A percentile compares a stretch with the other conserved stretches of the same genome.
Conservation (phyloP, 2,113 vertebrate species). For the Hippocampus comes region DNA sequence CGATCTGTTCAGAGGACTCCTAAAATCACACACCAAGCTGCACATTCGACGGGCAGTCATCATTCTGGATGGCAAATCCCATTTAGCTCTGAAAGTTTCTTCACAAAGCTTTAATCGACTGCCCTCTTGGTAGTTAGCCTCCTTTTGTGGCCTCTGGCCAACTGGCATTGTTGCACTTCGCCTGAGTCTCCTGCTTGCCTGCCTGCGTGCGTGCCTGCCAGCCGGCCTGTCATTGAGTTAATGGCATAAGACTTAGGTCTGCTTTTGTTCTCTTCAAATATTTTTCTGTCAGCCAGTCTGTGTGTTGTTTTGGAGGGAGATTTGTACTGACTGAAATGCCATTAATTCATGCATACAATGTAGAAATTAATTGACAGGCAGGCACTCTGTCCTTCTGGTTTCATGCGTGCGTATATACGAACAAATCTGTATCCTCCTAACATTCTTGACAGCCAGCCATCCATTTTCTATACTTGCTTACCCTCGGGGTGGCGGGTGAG, state of each 20-base stretch:
- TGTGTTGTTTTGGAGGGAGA: constrained; percentile 23
- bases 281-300: constrained; percentile 44
- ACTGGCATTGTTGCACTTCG: constrained; percentile 15
- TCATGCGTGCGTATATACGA: no score
- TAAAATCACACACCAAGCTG: constrained; percentile 17
- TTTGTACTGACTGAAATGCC: constrained; percentile 14
- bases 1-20: not conserved
- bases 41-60: constrained; percentile 24
- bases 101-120: constrained; percentile 15
- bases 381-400: no score
- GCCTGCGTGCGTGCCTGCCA: constrained; percentile 8
- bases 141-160: constrained; percentile 25
- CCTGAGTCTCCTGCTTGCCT: constrained; percentile 18
- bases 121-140: constrained; percentile 22
- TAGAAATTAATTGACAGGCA: no score
- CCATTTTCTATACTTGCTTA: no score
- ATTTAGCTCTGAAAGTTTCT: constrained; percentile 16
- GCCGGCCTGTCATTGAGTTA: constrained; percentile 53
- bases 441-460: no score
- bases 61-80: constrained; percentile 31
- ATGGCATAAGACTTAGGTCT: constrained; percentile 39
- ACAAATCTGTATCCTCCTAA: no score
- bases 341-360: no score
- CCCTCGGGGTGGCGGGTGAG: no score
- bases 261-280: constrained; percentile 43